phyloP scores from a whole-genome alignment of 2,888 invertebrate species.

The Chorisops tibialis region DNA sequence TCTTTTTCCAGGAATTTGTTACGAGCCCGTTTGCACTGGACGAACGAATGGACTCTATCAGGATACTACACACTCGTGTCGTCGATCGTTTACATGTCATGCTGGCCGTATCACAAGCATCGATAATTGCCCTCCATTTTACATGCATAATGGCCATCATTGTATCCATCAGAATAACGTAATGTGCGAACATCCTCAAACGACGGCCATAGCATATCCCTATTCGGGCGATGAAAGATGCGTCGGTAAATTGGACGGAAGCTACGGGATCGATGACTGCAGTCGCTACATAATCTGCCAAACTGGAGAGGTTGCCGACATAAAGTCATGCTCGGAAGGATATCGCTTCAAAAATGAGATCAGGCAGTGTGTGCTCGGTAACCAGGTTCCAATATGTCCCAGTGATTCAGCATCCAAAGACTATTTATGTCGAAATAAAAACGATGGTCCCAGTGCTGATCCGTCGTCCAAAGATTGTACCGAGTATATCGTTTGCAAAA shows the following conservation, averaged over 20 bases:
- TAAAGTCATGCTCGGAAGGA: constrained; percentile 41
- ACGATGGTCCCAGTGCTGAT: constrained; percentile 46
- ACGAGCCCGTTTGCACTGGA: constrained; percentile 60
- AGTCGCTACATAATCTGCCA: constrained; percentile 43
- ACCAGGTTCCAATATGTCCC: constrained; percentile 35
- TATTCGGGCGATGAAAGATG: constrained; percentile 41
- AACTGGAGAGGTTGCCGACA: constrained; percentile 40
- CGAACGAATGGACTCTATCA: constrained; percentile 58
- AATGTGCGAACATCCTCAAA: constrained; percentile 54
- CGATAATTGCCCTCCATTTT: constrained; percentile 53
- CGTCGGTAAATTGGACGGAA: constrained; percentile 41
- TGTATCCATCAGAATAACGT: constrained; percentile 53
- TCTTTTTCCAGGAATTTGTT: constrained; percentile 54
- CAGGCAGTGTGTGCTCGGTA: constrained; percentile 39
- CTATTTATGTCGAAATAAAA: constrained; percentile 36
- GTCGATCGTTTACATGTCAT: constrained; percentile 54
- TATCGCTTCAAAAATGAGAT: constrained; percentile 40
- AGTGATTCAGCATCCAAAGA: constrained; percentile 12
- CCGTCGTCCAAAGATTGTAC: constrained; percentile 43
- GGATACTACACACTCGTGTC: constrained; percentile 59
- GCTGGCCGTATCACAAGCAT: constrained; percentile 54
- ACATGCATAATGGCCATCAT: constrained; percentile 55
- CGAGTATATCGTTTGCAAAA: constrained; percentile 44
- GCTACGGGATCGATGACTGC: constrained; percentile 42
- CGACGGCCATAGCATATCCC: constrained; percentile 42